Evolutionary conservation across 1,140 invertebrate genomes (phyloP).

Genomic region (Philotrypesis tridentata): DNA sequence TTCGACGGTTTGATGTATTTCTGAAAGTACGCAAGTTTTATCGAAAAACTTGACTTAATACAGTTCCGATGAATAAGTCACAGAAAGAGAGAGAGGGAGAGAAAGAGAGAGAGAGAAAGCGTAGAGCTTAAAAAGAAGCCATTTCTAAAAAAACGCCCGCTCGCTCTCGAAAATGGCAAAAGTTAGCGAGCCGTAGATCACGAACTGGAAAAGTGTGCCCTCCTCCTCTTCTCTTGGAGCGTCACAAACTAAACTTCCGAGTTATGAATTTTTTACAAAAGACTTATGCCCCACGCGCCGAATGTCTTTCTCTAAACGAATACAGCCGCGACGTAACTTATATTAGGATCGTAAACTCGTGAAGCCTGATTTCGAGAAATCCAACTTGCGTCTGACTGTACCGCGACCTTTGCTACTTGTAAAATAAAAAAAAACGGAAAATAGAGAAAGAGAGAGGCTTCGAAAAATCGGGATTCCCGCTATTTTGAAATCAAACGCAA

Average conservation of each 20-base stretch:
- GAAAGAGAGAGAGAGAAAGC: too few species aligned
- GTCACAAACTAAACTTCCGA: not conserved
- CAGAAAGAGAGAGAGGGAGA: not conserved
- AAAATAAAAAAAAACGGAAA: not conserved
- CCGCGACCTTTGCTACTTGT: not conserved
- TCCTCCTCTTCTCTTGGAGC: not conserved
- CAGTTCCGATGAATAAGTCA: not conserved
- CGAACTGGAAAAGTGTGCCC: not conserved
- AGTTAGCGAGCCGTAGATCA: not conserved
- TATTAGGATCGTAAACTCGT: not conserved
- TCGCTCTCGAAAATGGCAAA: not conserved
- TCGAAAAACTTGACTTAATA: not conserved
- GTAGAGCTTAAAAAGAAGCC: not conserved
- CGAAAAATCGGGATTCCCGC: too few species aligned
- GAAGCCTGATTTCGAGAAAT: not conserved
- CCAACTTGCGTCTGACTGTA: not conserved
- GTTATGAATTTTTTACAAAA: slow-evolving; percentile 1
- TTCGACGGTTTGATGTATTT: not conserved
- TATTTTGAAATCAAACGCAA: too few species aligned
- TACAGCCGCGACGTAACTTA: not conserved
- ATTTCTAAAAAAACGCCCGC: not conserved
- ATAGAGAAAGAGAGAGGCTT: not conserved
- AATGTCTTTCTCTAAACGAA: not conserved
- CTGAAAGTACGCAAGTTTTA: not conserved
- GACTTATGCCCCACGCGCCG: not conserved